phyloP scores from a whole-genome alignment of 1,140 invertebrate genomes.

The Caenorhabditis inopinata region DNA sequence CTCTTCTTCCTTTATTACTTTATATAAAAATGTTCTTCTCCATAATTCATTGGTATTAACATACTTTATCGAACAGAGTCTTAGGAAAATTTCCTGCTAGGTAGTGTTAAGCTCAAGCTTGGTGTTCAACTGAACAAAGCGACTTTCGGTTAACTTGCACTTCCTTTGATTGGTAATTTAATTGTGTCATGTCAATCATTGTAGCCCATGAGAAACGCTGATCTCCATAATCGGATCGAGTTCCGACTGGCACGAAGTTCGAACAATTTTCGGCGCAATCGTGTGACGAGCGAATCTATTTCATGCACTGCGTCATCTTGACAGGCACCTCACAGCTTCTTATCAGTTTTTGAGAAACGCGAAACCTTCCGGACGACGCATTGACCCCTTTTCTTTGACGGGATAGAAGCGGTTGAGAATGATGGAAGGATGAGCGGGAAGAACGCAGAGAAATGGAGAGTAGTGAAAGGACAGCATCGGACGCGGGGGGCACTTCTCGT shows the following conservation, averaged over 20 bases:
- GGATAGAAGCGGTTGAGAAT: not conserved
- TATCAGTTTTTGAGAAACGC: not conserved
- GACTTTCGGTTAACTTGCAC: not conserved
- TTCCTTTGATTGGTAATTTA: not conserved
- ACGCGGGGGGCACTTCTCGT: conserved; percentile 24
- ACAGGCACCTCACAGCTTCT: not conserved
- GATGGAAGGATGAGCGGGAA: not conserved
- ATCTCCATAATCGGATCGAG: not conserved
- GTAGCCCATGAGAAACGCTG: not conserved
- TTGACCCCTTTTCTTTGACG: conserved; percentile 1
- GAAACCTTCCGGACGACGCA: conserved; percentile 14
- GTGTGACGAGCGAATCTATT: conserved; percentile 2
- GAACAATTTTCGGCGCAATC: not conserved
- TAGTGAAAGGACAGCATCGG: conserved; percentile 30
- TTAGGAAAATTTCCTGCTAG: too few relatives aligned
- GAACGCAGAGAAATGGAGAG: conserved; percentile 23
- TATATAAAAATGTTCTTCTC: too few relatives aligned
- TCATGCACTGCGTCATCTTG: not conserved
- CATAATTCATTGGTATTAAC: too few relatives aligned
- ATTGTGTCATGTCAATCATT: conserved; percentile 19
- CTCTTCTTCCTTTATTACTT: too few relatives aligned
- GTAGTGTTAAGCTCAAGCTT: too few relatives aligned
- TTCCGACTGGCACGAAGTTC: conserved; percentile 17
- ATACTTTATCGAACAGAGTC: too few relatives aligned
- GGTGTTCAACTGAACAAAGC: too few relatives aligned